Conservation (phyloP, 2,888 invertebrate genomes). For the Halictus ligatus region DNA sequence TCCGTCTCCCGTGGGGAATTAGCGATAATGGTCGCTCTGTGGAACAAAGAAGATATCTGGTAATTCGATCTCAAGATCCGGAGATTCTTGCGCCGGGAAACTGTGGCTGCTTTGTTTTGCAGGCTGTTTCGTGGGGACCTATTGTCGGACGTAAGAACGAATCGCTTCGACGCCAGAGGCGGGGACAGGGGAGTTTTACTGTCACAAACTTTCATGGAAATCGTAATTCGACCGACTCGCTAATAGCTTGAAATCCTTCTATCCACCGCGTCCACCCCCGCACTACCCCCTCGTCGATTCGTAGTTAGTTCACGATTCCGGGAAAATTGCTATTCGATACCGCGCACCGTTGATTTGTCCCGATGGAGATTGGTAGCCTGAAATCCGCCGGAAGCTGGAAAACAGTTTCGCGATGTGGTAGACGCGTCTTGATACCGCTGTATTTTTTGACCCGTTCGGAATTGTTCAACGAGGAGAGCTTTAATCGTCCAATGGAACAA, state of each 20-base stretch:
- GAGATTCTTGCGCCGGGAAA: background rate
- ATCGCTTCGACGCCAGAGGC: constrained; percentile 6
- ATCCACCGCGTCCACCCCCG: background rate
- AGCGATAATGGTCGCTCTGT: background rate
- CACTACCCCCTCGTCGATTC: background rate
- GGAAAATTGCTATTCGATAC: constrained; percentile 32
- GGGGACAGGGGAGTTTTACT: background rate
- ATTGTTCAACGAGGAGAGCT: background rate
- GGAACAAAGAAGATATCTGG: background rate
- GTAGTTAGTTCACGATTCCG: constrained; percentile 11
- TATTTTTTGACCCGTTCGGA: background rate
- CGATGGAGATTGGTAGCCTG: constrained; percentile 1
- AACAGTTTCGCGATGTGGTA: background rate
- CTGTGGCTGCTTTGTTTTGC: constrained; percentile 12
- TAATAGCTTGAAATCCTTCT: constrained; percentile 30
- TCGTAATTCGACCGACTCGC: constrained; percentile 16
- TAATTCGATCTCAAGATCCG: constrained; percentile 15
- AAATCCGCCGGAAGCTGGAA: background rate
- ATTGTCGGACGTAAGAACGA: constrained; percentile 16
- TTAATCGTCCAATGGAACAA: background rate
- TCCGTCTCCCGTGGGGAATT: background rate
- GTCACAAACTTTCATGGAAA: constrained; percentile 29
- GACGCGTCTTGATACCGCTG: background rate
- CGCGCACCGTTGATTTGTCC: constrained; percentile 21
- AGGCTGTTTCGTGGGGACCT: background rate